Evolutionary conservation across 2,113 vertebrate species (phyloP).

Genomic region (Siniperca knerii): DNA sequence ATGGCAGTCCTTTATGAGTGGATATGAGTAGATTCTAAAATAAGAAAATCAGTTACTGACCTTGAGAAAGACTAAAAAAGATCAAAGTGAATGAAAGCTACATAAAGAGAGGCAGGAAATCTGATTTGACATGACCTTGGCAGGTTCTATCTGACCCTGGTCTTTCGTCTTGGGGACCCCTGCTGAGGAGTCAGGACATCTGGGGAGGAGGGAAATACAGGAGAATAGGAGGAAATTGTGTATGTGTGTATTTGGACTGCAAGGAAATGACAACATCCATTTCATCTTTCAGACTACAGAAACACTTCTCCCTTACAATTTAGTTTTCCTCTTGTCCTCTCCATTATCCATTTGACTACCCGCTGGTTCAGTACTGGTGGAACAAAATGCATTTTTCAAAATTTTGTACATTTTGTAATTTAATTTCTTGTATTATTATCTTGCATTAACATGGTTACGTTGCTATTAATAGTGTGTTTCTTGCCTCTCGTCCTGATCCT

Average conservation of each 20-base stretch:
- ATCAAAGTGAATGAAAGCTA: not conserved
- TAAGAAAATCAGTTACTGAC: not conserved
- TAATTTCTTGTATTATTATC: not conserved
- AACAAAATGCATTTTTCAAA: constrained; percentile 5
- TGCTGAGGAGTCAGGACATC: constrained; percentile 72
- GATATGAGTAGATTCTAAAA: not conserved
- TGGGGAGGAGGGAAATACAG: constrained; percentile 81
- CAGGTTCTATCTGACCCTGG: constrained; percentile 37
- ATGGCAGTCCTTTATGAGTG: not conserved
- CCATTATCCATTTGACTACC: constrained; percentile 35
- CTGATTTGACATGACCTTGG: constrained; percentile 33
- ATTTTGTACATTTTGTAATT: not conserved
- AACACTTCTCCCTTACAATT: constrained; percentile 57
- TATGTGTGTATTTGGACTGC: not conserved
- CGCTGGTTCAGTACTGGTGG: constrained; percentile 21
- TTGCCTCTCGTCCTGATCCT: constrained; percentile 50
- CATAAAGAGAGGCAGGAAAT: not conserved
- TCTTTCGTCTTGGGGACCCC: constrained; percentile 50
- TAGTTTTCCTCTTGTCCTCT: constrained; percentile 53
- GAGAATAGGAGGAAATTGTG: constrained; percentile 37
- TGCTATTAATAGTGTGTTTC: not conserved
- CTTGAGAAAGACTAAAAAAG: not conserved
- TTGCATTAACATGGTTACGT: not conserved
- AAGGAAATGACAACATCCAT: constrained; percentile 21
- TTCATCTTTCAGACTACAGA: not conserved